Base-by-base conservation (phyloP, 2,113 vertebrate genomes). In the Chaetura pelagica region DNA sequence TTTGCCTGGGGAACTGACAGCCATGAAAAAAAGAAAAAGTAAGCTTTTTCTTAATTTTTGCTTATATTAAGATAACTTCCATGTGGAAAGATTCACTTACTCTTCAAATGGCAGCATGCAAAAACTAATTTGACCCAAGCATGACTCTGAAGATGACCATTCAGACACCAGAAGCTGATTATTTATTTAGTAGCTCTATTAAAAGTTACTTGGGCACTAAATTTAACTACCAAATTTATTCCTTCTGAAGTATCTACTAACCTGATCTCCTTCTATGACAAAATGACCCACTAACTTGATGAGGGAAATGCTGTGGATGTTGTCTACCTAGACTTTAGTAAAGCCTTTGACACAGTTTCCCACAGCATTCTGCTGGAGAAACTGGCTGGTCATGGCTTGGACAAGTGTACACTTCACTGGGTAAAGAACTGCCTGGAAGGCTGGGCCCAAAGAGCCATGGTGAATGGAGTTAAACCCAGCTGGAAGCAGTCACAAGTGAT, bases 381-480 rank as follows among this genome's bases (percentile, higher is more conserved):
- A 35, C 13, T 35, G n/a, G n/a, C 8, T 35, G n/a, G 7, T 61
- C n/a, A 35, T 35, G 22, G 58, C 22, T 61, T 35, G 14, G 58
- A 35, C n/a, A 24, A 12, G 40, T 42, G 40, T 42, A 42, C 40
- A 42, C 40, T 42, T 42, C 40, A 42, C 40, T 58, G 49, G 12
- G 27, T 46, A 6, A 23, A 61, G 68, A 15, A 12, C 29, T n/a
- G 32, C 11, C 55, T 58, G 55, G 32, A 58, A 21, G 55, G 10
- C 20, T 19, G 9, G 29, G 34, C 26, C 35, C 55, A 46, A 63
- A 69, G 54, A 15, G 23, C 0, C 0, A 3, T 24, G 10, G 12
- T 38, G 34, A 34, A 24, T 24, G 15, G 38, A 83, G 26, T 17
- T 62, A 30, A 30, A 21, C 23, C 23, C 54, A 68, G 16, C 46